Evolutionary conservation across 2,888 invertebrate species (phyloP), one percentile per base, ranked within the genome.

Genomic region (Auanema freiburgensis): DNA sequence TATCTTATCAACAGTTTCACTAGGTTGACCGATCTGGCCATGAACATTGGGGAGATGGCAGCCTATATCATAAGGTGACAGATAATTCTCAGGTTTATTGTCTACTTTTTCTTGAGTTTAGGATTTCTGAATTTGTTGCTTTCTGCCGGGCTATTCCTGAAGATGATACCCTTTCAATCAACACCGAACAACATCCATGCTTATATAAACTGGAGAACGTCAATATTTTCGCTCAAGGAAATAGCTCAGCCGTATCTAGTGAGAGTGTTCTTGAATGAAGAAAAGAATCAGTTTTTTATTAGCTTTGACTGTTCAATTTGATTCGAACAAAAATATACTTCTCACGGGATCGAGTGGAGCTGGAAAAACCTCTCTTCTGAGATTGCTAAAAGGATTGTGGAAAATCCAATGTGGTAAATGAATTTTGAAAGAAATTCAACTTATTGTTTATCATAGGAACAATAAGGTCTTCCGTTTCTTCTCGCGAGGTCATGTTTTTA

Each of bases 261-360:
- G n/a, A n/a, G n/a, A n/a, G n/a, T n/a, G n/a, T n/a, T n/a, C n/a
- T n/a, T n/a, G n/a, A n/a, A n/a, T n/a, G n/a, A n/a, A n/a, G n/a
- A n/a, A n/a, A n/a, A n/a, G n/a, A n/a, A n/a, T n/a, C n/a, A n/a
- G n/a, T n/a, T 64, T 21, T 67, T 72, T 12, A 64, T 65, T 54
- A 85, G 86, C 85, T 75, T 71, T 88, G 65, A 83, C 77, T 51
- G 77, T 88, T 57, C 72, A 83, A 42, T 77, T 88, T 42, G 74
- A 76, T 14, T 72, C 78, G n/a, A 85, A 85, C 14, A 77, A 82
- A 16, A 87, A 86, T 65, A 68, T 97, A 55, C 88, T 97, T 43
- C 92, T 98, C 72, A 93, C 95, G 1, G 88, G 97, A 0, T 93
- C 94, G 10, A 96, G 96, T 84, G 96, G 97, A 16, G 94, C 94